Evolutionary conservation across 2,888 invertebrate genomes (phyloP).

Genomic region (Protula sp.): DNA sequence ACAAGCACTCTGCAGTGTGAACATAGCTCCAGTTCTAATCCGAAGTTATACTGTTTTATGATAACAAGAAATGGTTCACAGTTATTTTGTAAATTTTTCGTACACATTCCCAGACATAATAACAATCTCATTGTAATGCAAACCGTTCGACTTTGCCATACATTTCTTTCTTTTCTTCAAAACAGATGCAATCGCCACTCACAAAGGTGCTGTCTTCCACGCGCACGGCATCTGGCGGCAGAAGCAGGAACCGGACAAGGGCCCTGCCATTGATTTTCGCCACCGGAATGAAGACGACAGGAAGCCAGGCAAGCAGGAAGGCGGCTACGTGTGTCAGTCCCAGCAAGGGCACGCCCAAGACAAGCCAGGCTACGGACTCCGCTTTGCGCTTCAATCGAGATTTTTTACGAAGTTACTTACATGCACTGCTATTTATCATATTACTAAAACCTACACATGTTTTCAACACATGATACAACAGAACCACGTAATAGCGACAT

Average conservation of each 20-base stretch:
- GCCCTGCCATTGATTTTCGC: conserved; percentile 39
- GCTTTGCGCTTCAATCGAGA: too few species aligned
- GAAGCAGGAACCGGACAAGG: conserved; percentile 35
- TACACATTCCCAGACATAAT: too few species aligned
- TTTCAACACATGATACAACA: too few species aligned
- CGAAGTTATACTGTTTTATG: too few species aligned
- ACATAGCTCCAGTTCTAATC: too few species aligned
- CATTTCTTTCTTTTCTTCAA: not conserved
- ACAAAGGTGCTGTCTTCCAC: conserved; percentile 28
- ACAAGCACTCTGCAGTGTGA: too few species aligned
- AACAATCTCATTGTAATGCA: too few species aligned
- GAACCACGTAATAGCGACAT: too few species aligned
- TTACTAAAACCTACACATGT: too few species aligned
- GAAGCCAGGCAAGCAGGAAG: conserved; percentile 29
- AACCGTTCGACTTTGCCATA: not conserved
- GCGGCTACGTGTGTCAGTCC: conserved; percentile 31
- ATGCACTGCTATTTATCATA: too few species aligned
- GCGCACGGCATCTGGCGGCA: conserved; percentile 36
- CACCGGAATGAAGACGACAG: conserved; percentile 38
- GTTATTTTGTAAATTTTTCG: not conserved
- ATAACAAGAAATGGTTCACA: not conserved
- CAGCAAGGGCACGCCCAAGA: conserved; percentile 37
- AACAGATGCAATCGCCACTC: not conserved
- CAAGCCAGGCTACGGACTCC: conserved; percentile 39
- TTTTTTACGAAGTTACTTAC: too few species aligned